phyloP scores from a whole-genome alignment of 2,888 invertebrate species.

The Eristalis pertinax region DNA sequence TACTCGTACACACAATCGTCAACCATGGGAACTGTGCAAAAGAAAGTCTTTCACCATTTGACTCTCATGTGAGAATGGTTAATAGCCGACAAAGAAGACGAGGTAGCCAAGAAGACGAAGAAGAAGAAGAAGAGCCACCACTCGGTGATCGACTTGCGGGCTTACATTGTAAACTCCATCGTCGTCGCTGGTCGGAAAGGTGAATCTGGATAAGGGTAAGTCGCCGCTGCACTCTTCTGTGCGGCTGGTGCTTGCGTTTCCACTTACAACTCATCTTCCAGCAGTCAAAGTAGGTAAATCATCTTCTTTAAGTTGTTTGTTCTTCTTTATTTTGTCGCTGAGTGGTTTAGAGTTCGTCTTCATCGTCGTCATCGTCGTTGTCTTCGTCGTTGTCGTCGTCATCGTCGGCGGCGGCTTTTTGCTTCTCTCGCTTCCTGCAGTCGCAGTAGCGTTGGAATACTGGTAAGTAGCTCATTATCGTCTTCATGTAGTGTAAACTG shows the following conservation, averaged over 20 bases:
- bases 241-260: constrained; percentile 61
- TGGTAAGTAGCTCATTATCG: constrained; percentile 67
- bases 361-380: not conserved
- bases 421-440: constrained; percentile 5
- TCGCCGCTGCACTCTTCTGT: constrained; percentile 22
- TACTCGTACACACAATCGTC: constrained; percentile 31
- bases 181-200: constrained; percentile 35
- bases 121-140: not conserved
- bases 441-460: constrained; percentile 45
- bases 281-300: constrained; percentile 66
- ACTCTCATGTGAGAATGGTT: constrained; percentile 55
- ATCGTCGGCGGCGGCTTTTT: not conserved
- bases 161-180: constrained; percentile 34
- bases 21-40: constrained; percentile 72
- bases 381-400: not conserved
- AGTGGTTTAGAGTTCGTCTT: constrained; percentile 25
- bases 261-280: constrained; percentile 54
- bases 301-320: constrained; percentile 64
- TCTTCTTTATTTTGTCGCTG: constrained; percentile 50
- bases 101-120: constrained; percentile 11
- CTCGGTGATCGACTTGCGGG: constrained; percentile 55
- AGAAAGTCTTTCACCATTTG: constrained; percentile 70
- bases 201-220: constrained; percentile 72
- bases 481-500: constrained; percentile 29
- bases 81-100: constrained; percentile 61